phyloP scores from a whole-genome alignment of 2,797 vertebrate species.

The Iguana delicatissima region DNA sequence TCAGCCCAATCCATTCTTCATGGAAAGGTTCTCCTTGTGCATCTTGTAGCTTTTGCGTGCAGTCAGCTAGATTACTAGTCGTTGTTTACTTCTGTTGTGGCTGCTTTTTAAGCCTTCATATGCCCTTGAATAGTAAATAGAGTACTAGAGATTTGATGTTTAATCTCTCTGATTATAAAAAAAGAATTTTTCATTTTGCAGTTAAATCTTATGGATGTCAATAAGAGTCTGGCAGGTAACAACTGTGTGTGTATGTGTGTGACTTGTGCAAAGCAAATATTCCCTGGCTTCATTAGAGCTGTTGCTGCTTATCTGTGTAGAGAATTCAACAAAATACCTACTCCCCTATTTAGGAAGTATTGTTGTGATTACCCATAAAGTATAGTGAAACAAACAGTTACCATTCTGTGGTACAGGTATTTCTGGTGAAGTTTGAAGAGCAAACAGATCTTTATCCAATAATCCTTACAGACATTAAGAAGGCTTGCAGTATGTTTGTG shows the following conservation, averaged over 20 bases:
- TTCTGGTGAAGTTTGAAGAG: not conserved
- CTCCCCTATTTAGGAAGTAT: not conserved
- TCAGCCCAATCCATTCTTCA: not conserved
- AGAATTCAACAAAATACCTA: not conserved
- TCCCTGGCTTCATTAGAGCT: slow-evolving; percentile 28
- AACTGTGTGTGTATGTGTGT: slow-evolving; percentile 17
- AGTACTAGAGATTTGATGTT: not conserved
- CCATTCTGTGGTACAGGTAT: not conserved
- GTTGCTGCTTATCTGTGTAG: slow-evolving; percentile 18
- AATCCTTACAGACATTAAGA: not conserved
- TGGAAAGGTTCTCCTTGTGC: not conserved
- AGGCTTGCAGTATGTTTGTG: not conserved
- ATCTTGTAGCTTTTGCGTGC: not conserved
- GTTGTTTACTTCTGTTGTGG: not conserved
- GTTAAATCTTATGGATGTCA: slow-evolving; percentile 44
- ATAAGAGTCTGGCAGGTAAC: slow-evolving; percentile 43
- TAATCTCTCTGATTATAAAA: slow-evolving; percentile 22
- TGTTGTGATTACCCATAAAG: not conserved
- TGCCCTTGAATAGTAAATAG: not conserved
- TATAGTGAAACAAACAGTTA: not conserved
- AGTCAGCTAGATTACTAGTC: not conserved
- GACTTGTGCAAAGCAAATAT: slow-evolving; percentile 9
- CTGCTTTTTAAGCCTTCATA: not conserved
- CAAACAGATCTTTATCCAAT: not conserved
- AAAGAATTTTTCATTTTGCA: slow-evolving; percentile 40